These are phyloP conservation scores for Drosophila rufa DNA, from an alignment of 1,140 invertebrate species.

Conservation along the genomic window DNA sequence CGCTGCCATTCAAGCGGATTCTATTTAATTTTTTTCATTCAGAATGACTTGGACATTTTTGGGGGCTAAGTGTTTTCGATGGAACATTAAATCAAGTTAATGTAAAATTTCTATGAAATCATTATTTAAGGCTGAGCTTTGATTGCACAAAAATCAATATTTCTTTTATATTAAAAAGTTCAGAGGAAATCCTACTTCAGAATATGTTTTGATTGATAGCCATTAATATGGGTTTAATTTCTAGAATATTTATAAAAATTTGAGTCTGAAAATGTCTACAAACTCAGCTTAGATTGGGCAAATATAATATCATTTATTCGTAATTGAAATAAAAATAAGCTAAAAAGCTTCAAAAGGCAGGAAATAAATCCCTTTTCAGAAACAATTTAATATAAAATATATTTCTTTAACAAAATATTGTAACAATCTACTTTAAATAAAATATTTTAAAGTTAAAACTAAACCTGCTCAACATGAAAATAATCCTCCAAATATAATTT, in stretches of 20 bases:
- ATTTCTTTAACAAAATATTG: background rate
- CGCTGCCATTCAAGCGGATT: constrained; percentile 13
- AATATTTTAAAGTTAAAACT: background rate
- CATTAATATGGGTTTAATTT: background rate
- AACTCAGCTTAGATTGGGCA: no score
- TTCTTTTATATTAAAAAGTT: background rate
- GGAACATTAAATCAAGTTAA: constrained; percentile 2
- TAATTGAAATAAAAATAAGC: no score
- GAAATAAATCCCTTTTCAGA: no score
- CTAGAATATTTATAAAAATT: background rate
- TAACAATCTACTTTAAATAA: no score
- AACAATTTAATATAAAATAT: background rate
- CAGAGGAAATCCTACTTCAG: background rate
- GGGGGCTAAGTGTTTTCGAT: constrained; percentile 10
- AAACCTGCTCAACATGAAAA: background rate
- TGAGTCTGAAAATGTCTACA: background rate
- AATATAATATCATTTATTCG: no score
- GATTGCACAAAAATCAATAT: constrained; percentile 16
- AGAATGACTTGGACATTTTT: constrained; percentile 12
- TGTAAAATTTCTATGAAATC: constrained; percentile 15
- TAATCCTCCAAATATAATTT: background rate
- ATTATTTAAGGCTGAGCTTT: background rate
- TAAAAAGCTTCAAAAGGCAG: no score
- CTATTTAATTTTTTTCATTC: constrained; percentile 5
- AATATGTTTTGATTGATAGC: background rate